Conservation (phyloP, 2,797 vertebrate species). For the Adrianichthys oophorus region DNA sequence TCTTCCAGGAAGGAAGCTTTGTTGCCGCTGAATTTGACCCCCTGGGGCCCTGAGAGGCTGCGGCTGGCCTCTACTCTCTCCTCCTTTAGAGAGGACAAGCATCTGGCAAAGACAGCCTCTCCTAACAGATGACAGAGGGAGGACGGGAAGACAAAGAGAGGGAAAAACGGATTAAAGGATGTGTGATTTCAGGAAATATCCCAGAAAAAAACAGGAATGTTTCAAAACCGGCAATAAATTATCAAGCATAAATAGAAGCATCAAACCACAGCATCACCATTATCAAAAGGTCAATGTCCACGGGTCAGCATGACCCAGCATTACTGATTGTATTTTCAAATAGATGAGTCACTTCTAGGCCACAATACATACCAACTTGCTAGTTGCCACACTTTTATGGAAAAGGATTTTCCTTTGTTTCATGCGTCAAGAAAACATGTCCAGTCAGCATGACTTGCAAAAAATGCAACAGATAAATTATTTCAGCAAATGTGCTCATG, state of each 20-base stretch:
- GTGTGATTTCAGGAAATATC: background rate
- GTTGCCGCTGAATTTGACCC: slow-evolving; percentile 77
- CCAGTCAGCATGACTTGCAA: slow-evolving; percentile 70
- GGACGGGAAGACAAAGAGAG: background rate
- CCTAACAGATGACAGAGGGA: slow-evolving; percentile 66
- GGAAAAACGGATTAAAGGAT: background rate
- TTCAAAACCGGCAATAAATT: too few relatives aligned
- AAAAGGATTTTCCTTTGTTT: background rate
- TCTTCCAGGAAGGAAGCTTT: slow-evolving; percentile 91
- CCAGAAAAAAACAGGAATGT: background rate
- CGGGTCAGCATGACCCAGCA: slow-evolving; percentile 50
- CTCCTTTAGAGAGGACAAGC: slow-evolving; percentile 93
- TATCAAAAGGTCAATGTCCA: background rate
- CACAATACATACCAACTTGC: background rate
- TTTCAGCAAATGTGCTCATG: slow-evolving; percentile 21
- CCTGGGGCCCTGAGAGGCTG: slow-evolving; percentile 83
- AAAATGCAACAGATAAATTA: slow-evolving; percentile 36
- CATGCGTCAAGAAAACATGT: slow-evolving; percentile 19
- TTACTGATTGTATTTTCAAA: background rate
- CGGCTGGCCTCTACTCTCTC: slow-evolving; percentile 89
- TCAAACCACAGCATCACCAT: background rate
- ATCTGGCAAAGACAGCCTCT: slow-evolving; percentile 96
- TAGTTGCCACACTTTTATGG: background rate
- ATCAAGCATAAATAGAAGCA: background rate
- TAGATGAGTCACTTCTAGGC: slow-evolving; percentile 8